These are phyloP conservation scores for Prunella himalayana DNA, from an alignment of 2,113 vertebrate species.

Conservation along the genomic window DNA sequence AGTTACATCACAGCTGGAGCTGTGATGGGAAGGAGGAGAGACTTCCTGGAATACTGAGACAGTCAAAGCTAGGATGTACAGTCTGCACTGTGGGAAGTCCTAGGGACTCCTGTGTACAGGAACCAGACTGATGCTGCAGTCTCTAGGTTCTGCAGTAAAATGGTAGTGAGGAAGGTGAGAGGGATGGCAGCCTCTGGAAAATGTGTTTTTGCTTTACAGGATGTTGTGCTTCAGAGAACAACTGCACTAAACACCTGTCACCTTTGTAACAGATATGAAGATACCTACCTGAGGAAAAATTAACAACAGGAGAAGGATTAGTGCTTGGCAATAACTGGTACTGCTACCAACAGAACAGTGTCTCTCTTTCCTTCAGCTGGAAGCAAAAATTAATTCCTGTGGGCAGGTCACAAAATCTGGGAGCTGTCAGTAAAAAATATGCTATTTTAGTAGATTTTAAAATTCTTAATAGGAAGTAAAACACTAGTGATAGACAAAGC, in stretches of 20 bases:
- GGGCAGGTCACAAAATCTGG: background rate
- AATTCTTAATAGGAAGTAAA: background rate
- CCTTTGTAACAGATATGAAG: background rate
- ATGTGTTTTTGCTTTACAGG: background rate
- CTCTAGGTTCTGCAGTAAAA: background rate
- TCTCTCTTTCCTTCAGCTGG: background rate
- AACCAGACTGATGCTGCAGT: background rate
- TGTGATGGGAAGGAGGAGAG: background rate
- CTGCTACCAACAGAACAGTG: background rate
- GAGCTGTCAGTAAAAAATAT: background rate
- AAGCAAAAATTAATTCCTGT: background rate
- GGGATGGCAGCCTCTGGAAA: background rate
- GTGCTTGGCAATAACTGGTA: background rate
- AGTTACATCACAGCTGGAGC: background rate
- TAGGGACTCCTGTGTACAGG: rapidly evolving
- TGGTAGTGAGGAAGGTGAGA: background rate
- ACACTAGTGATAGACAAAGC: background rate
- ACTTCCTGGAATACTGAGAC: background rate
- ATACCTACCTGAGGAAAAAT: background rate
- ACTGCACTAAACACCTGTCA: background rate
- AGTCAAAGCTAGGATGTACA: rapidly evolving
- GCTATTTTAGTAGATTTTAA: background rate
- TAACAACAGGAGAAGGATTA: background rate
- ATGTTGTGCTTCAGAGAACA: background rate
- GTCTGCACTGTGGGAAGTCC: background rate